Base-by-base conservation (phyloP, 2,888 invertebrate species). In the Agrilus mali region DNA sequence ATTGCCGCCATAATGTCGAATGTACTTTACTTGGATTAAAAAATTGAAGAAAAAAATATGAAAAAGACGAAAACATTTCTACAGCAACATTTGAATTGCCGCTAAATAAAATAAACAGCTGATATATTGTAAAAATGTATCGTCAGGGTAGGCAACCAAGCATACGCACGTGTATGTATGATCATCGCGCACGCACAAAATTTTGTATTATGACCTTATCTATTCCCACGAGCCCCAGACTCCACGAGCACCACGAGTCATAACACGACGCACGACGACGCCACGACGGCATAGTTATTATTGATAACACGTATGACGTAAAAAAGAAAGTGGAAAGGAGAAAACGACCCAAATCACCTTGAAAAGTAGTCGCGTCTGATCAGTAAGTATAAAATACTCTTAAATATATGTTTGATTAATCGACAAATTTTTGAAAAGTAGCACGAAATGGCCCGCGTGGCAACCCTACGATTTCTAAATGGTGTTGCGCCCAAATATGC, bases 401-500 rank as follows among this genome's bases (percentile, higher is more conserved):
- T 35, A 12, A 8, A 7, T 38, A 13, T 33, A 40, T 31, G 44
- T 36, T 41, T 41, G 39, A 33, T 42, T 47, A 39, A 44, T 33
- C 34, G 33, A 47, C 45, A 41, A 32, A 46, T 41, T 14, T 27
- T 27, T 10, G 36, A 41, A 33, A 17, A 46, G 13, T n/a, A 36
- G 31, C 43, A 34, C 41, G 46, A 40, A 46, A 60, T 60, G 59
- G 57, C 55, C 45, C 46, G 55, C 3, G 52, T 53, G 17, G 45
- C 54, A 43, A 47, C 51, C 40, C 49, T 54, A n/a, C 54, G 47
- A 20, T 53, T 67, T 55, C 54, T 65, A 46, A 65, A 62, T 59
- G 53, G 58, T 47, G 57, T 55, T 15, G 58, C 60, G 40, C 64
- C 34, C 27, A 32, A 40, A 16, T 42, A 42, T 12, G 44, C 63